phyloP scores from a whole-genome alignment of 1,140 invertebrate species.

The Pantala flavescens region DNA sequence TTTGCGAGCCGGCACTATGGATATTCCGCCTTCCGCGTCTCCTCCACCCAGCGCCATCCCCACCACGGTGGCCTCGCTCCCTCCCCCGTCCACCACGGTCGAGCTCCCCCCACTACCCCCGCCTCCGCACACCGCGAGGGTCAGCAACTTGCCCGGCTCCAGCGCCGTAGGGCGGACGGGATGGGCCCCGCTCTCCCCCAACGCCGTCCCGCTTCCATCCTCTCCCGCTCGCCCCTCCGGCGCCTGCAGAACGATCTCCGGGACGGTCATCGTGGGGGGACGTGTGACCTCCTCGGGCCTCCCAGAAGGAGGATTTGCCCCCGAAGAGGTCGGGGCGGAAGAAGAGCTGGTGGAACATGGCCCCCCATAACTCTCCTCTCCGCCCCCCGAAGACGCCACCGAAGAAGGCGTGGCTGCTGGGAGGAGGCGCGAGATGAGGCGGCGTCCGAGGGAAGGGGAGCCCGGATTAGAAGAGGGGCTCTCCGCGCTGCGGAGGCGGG shows the following conservation, averaged over 20 bases:
- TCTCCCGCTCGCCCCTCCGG: neutral
- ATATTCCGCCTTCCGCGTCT: neutral
- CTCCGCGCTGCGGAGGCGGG: neutral
- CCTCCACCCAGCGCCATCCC: neutral
- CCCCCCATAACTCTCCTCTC: neutral
- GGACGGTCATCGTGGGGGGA: neutral
- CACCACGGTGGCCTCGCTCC: neutral
- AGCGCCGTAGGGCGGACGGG: neutral
- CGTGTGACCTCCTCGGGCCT: neutral
- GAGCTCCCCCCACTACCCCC: neutral
- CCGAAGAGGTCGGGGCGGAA: neutral
- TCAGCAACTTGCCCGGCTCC: neutral
- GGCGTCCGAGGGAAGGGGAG: neutral
- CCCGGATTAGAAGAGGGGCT: neutral
- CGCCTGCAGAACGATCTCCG: neutral
- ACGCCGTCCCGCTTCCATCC: neutral
- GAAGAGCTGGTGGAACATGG: neutral
- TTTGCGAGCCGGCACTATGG: slow-evolving; percentile 12
- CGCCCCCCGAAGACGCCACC: neutral
- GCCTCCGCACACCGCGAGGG: neutral
- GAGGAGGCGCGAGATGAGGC: neutral
- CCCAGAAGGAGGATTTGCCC: neutral
- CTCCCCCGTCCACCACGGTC: neutral
- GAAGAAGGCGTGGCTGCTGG: neutral
- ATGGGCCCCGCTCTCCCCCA: neutral